Evolutionary conservation across 2,113 vertebrate genomes (phyloP), one percentile per base, ranked within the genome.

Genomic region (Rousettus leschenaultii): DNA sequence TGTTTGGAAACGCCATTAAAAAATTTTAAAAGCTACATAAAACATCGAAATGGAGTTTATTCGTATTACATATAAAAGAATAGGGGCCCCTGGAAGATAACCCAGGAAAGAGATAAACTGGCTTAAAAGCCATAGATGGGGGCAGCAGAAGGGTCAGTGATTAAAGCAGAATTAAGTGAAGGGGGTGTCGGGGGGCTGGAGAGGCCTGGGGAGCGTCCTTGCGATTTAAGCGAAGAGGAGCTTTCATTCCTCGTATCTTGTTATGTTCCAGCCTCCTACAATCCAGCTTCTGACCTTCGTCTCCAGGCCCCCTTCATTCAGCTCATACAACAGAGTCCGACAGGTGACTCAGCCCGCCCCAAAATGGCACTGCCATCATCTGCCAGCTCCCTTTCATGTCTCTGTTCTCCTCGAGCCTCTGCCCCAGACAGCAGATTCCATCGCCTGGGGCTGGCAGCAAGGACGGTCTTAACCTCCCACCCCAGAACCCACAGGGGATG

Each of bases 11-110:
- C 22, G 16, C 19, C 14, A 59, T 30, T 55, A 33, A 63, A 85
- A 94, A 91, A 57, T 57, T 61, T 28, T 95, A 96, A 66, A 53
- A 51, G 13, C 48, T 51, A 51, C 48, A 51, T 51, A 51, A 71
- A 45, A 55, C 55, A 92, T 5, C 30, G 79, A 40, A 38, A 43
- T 22, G 6, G 24, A 40, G 70, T n/a, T 6, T 33, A 55, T 55
- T 33, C 75, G n/a, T 22, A 63, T 59, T 57, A 40, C 28, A 45
- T 2, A 21, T 35, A 61, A 43, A 57, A 79, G 40, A 61, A 75
- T 0, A 88, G 38, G 63, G n/a, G 21, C 6, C 28, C 24, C 16
- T 38, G 55, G 11, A 73, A 68, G 28, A 53, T 15, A 18, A 38
- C 10, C 18, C 68, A 48, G 30, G n/a, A 75, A 26, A 9, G n/a